Evolutionary conservation across 2,888 invertebrate genomes (phyloP), one percentile per base, ranked within the genome.

Genomic region (Tyria jacobaeae): DNA sequence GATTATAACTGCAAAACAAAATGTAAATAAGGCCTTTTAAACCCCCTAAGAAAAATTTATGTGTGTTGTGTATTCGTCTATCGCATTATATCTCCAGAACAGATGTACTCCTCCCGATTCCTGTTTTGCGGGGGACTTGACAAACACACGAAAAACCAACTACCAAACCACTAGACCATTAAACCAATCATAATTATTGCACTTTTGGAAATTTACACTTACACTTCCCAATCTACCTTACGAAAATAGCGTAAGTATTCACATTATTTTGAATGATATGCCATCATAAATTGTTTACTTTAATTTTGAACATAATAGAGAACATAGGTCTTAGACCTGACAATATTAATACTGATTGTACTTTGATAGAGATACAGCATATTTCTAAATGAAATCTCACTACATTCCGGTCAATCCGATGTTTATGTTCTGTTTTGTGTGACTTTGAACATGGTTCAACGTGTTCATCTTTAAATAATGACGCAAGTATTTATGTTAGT

Each of bases 261-360:
- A 24, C 41, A 25, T 27, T 25, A 49, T 15, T 50, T 9, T 41
- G 17, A 15, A 57, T 49, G 3, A 15, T 58, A 21, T 51, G n/a
- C 2, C n/a, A 14, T 39, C 14, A 7, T 50, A 9, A 25, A 52
- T 35, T 59, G 44, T 54, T 60, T 53, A 37, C 59, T 47, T 60
- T 21, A 37, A 39, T 39, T 39, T 49, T 48, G 53, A 48, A 35
- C 21, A 48, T 59, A 37, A 48, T 53, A 14, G 17, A 7, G 3
- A n/a, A n/a, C n/a, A n/a, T 35, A 50, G 27, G 44, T 27, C 24
- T 34, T 14, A 44, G 17, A 44, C 15, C 10, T 24, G 27, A 58
- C 14, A 5, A 21, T 37, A 24, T 52, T 24, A 41, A 57, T 15
- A 57, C n/a, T 24, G 10, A 17, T 2, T 21, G 3, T 24, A 31